These are phyloP conservation scores for Ranitomeya imitator DNA, from an alignment of 2,113 vertebrate genomes.

Conservation along the genomic window DNA sequence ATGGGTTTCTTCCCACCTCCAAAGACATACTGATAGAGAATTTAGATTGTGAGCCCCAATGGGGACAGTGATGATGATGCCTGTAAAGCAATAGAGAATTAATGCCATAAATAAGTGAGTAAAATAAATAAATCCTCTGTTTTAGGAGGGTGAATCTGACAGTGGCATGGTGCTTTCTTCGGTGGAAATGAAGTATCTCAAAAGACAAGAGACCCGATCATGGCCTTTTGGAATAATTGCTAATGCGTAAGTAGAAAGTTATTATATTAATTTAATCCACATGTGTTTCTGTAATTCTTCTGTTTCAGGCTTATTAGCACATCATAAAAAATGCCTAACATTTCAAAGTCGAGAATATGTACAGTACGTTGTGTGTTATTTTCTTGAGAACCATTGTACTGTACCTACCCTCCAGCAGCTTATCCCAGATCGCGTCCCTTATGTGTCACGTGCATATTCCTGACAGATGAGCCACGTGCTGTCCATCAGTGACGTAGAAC, in stretches of 20 bases:
- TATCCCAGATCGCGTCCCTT: too few relatives aligned
- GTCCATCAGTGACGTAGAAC: too few relatives aligned
- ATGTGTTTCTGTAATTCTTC: not conserved
- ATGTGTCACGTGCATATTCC: too few relatives aligned
- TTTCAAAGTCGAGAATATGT: not conserved
- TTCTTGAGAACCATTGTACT: not conserved
- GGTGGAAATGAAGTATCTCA: conserved; percentile 82
- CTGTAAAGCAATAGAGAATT: too few relatives aligned
- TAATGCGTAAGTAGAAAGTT: conserved; percentile 79
- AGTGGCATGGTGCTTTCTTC: conserved; percentile 86
- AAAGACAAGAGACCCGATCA: conserved; percentile 79
- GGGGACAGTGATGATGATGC: too few relatives aligned
- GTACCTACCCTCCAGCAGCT: not conserved
- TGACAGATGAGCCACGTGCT: too few relatives aligned
- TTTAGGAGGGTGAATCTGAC: conserved; percentile 80
- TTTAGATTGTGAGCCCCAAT: too few relatives aligned
- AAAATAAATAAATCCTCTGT: conserved; percentile 12
- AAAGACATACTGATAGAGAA: too few relatives aligned
- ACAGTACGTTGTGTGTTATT: not conserved
- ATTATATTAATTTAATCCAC: not conserved
- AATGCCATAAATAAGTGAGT: too few relatives aligned
- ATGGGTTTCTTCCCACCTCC: too few relatives aligned
- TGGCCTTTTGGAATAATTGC: conserved; percentile 85
- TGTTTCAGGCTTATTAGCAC: not conserved
- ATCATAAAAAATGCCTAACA: not conserved